A percentile compares a stretch with the other conserved stretches of the same genome.
Conservation (phyloP, 2,888 invertebrate genomes). For the Serrognathus titanus region DNA sequence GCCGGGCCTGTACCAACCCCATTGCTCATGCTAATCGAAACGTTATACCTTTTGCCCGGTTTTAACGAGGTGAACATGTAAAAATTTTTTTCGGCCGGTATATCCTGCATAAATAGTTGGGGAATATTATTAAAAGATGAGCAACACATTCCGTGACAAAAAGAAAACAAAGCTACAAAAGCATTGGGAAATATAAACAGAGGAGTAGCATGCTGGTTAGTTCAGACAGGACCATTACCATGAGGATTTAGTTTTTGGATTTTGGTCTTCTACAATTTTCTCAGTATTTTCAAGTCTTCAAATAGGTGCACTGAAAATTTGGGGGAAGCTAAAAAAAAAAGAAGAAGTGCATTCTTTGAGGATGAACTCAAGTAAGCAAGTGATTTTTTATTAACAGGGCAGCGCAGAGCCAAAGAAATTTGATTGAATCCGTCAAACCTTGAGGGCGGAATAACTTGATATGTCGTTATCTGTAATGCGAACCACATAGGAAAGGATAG, state of each 20-base stretch:
- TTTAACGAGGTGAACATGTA: slow-evolving; percentile 75
- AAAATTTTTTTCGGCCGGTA: slow-evolving; percentile 67
- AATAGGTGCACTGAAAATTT: too few species aligned
- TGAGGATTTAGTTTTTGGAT: too few species aligned
- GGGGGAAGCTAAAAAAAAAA: too few species aligned
- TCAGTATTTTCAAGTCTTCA: too few species aligned
- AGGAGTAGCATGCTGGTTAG: neutral
- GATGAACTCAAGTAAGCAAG: too few species aligned
- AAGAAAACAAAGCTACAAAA: neutral
- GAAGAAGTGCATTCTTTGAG: too few species aligned
- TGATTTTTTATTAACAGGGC: neutral
- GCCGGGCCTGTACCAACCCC: slow-evolving; percentile 75
- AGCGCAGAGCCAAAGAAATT: neutral
- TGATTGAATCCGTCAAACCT: slow-evolving; percentile 35
- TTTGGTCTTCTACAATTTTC: too few species aligned
- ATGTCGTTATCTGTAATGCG: slow-evolving; percentile 55
- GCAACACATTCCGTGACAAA: neutral
- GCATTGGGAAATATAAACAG: neutral
- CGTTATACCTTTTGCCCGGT: slow-evolving; percentile 69
- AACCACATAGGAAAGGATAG: slow-evolving; percentile 80
- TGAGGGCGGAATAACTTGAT: slow-evolving; percentile 45
- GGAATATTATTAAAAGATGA: slow-evolving; percentile 3
- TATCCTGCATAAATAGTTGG: slow-evolving; percentile 55
- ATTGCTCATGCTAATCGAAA: slow-evolving; percentile 79
- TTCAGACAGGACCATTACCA: neutral